These are phyloP conservation scores for Colletes gigas DNA, from an alignment of 1,140 invertebrate species.

Conservation along the genomic window DNA sequence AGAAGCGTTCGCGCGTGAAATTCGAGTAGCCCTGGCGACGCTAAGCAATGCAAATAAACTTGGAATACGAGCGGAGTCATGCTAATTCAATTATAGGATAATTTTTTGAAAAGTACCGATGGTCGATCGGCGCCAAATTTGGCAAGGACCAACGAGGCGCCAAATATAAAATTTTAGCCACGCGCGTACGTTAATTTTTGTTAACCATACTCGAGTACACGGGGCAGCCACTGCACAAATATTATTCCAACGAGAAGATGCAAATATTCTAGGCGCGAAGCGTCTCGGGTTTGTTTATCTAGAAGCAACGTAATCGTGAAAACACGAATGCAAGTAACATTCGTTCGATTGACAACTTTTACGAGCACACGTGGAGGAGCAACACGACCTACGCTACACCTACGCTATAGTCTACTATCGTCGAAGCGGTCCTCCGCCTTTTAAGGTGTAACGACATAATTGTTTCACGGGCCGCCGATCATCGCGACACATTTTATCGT, in stretches of 20 bases:
- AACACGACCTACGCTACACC: neutral
- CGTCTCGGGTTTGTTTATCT: neutral
- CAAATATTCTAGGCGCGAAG: neutral
- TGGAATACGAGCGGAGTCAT: neutral
- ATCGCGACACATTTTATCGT: no score
- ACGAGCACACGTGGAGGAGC: no score
- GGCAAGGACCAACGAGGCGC: no score
- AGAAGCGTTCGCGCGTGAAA: neutral
- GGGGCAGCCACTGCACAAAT: neutral
- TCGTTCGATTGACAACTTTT: neutral
- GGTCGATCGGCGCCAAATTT: no score
- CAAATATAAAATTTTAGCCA: no score
- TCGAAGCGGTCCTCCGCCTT: neutral
- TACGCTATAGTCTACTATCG: neutral
- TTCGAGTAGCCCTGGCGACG: no score
- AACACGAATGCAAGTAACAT: neutral
- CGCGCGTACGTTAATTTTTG: no score
- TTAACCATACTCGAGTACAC: no score
- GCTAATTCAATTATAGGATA: no score
- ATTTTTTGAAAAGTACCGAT: no score
- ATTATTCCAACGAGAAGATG: neutral
- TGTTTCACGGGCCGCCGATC: neutral
- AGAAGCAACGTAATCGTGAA: neutral
- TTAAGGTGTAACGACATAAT: neutral
- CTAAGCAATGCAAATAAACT: neutral